A percentile compares a stretch with the other conserved stretches of the same genome.
Conservation (phyloP, 2,797 vertebrate species). For the Gastrophryne carolinensis region DNA sequence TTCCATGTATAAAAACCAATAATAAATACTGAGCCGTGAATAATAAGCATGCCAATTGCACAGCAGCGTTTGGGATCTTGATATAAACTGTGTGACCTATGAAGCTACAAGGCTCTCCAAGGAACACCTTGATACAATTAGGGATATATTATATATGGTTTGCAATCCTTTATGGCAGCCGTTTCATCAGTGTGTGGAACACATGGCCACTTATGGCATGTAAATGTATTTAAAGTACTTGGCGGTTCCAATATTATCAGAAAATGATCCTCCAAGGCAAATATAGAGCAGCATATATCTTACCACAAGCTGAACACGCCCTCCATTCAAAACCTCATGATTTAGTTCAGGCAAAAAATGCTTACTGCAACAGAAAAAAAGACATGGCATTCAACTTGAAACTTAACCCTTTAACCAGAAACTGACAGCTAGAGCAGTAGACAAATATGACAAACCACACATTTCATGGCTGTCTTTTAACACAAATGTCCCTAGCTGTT, state of each 20-base stretch:
- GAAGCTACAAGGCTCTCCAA: slow-evolving; percentile 6
- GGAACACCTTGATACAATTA: slow-evolving; percentile 48
- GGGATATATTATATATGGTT: slow-evolving; percentile 39
- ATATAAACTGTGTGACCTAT: slow-evolving; percentile 39
- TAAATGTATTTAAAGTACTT: slow-evolving; percentile 25
- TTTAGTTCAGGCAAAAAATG: slow-evolving; percentile 84
- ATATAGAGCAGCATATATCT: slow-evolving; percentile 66
- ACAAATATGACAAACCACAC: background rate
- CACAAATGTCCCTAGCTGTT: background rate
- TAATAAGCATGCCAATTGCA: slow-evolving; percentile 40
- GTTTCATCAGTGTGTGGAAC: slow-evolving; percentile 22
- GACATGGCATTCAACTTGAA: background rate
- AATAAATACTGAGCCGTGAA: slow-evolving; percentile 15
- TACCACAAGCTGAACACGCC: slow-evolving; percentile 86
- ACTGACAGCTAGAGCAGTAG: background rate
- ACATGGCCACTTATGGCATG: slow-evolving; percentile 38
- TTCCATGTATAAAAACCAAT: slow-evolving; percentile 23
- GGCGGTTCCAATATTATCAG: slow-evolving; percentile 20
- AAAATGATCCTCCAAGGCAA: slow-evolving; percentile 33
- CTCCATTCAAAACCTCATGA: slow-evolving; percentile 72
- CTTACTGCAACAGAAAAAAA: slow-evolving; percentile 59
- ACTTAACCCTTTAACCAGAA: background rate
- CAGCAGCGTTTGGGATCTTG: slow-evolving; percentile 10
- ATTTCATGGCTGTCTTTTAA: background rate
- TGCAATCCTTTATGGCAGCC: slow-evolving; percentile 12